These are phyloP conservation scores for Scolopax rusticola DNA, from an alignment of 2,797 vertebrate species.

Conservation along the genomic window DNA sequence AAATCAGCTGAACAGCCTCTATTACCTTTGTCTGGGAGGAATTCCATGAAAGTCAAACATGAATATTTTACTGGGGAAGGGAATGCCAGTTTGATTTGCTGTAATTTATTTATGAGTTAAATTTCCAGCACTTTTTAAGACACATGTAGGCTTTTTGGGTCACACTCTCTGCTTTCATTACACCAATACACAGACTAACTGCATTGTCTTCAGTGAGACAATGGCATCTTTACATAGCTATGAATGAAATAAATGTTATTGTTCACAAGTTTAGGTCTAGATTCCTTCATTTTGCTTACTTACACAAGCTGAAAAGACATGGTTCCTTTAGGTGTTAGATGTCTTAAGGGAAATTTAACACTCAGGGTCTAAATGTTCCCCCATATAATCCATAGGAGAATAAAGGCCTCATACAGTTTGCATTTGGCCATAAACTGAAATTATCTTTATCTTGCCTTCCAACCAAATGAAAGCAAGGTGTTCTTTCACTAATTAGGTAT, in stretches of 20 bases:
- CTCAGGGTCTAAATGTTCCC: neutral
- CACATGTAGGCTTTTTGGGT: slow-evolving; percentile 2
- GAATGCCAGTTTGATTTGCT: slow-evolving; percentile 18
- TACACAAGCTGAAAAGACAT: neutral
- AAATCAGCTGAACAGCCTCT: slow-evolving; percentile 21
- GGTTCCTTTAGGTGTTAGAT: neutral
- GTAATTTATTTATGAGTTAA: slow-evolving; percentile 59
- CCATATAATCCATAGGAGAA: neutral
- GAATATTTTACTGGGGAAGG: slow-evolving; percentile 60
- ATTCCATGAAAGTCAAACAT: slow-evolving; percentile 57
- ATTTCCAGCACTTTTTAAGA: slow-evolving; percentile 51
- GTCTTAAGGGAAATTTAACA: neutral
- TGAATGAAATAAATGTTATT: neutral
- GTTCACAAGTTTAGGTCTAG: neutral
- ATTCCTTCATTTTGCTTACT: neutral
- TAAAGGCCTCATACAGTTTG: neutral
- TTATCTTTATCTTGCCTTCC: slow-evolving; percentile 37
- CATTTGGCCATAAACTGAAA: slow-evolving; percentile 2
- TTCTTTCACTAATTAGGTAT: slow-evolving; percentile 37
- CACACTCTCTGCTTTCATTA: neutral
- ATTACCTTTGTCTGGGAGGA: slow-evolving; percentile 37
- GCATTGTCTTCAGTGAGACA: neutral
- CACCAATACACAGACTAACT: neutral
- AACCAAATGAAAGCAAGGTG: slow-evolving; percentile 46
- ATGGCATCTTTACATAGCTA: neutral